Conservation (phyloP, 2,888 invertebrate genomes). For the Dolichopus griseipennis region DNA sequence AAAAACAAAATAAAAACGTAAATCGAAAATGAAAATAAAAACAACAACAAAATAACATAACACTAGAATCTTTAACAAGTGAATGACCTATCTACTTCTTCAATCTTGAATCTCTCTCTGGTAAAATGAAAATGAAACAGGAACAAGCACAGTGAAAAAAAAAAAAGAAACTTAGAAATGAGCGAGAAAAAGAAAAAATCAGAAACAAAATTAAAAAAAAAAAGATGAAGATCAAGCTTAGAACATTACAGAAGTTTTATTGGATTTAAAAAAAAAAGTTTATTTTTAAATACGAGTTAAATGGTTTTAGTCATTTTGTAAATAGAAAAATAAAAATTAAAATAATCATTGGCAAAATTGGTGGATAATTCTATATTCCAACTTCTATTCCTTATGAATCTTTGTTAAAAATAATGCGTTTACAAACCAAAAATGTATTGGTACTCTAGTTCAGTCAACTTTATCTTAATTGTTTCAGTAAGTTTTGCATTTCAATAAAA, state of each 20-base stretch:
- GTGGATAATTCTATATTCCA: no score
- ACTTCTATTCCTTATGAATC: no score
- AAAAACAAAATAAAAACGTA: no score
- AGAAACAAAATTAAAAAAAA: background rate
- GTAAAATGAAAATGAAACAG: background rate
- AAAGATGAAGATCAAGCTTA: background rate
- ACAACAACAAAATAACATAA: no score
- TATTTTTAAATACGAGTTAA: background rate
- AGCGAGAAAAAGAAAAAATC: background rate
- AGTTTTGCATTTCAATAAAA: no score
- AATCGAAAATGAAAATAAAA: no score
- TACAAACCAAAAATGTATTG: no score
- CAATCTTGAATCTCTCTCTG: background rate
- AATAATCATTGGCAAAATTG: no score
- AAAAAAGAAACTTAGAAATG: background rate
- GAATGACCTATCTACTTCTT: constrained; percentile 5
- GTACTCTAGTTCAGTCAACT: no score
- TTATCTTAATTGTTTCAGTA: no score
- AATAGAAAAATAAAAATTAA: background rate
- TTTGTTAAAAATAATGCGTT: no score
- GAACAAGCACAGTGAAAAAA: background rate
- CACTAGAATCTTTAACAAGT: constrained; percentile 6
- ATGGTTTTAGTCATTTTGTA: background rate
- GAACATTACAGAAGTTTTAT: background rate
- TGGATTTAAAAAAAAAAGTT: background rate